Evolutionary conservation across 2,888 invertebrate genomes (phyloP).

Genomic region (Gonocerus acuteangulatus): DNA sequence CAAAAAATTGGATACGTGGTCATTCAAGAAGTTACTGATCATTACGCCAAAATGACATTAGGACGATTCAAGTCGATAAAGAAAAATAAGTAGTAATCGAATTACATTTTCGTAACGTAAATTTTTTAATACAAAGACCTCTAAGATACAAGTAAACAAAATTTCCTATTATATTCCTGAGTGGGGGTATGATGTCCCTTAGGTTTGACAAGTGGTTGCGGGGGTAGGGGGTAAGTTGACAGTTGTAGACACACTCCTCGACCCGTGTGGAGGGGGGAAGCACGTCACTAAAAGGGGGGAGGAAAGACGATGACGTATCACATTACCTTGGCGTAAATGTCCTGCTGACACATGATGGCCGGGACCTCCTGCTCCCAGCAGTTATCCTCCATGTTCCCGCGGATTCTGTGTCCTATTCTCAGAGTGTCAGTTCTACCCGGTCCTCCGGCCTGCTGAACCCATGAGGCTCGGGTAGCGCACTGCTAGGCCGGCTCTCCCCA

Average conservation of each 20-base stretch:
- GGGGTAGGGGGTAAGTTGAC: no score
- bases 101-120: no score
- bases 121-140: no score
- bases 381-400: constrained; percentile 30
- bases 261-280: neutral
- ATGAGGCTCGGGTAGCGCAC: constrained; percentile 30
- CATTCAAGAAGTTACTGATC: no score
- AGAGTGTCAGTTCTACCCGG: constrained; percentile 16
- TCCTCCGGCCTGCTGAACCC: constrained; percentile 21
- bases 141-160: no score
- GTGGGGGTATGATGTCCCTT: no score
- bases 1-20: no score
- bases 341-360: constrained; percentile 34
- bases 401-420: neutral
- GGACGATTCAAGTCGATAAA: no score
- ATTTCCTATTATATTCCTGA: no score
- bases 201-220: no score
- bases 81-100: no score
- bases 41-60: no score
- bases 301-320: neutral
- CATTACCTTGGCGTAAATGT: constrained; percentile 27
- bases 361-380: constrained; percentile 36
- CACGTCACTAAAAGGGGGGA: neutral
- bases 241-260: neutral
- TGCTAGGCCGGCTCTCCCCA: constrained; percentile 22